Base-by-base conservation (phyloP, 2,888 invertebrate genomes). In the Spodoptera exigua region DNA sequence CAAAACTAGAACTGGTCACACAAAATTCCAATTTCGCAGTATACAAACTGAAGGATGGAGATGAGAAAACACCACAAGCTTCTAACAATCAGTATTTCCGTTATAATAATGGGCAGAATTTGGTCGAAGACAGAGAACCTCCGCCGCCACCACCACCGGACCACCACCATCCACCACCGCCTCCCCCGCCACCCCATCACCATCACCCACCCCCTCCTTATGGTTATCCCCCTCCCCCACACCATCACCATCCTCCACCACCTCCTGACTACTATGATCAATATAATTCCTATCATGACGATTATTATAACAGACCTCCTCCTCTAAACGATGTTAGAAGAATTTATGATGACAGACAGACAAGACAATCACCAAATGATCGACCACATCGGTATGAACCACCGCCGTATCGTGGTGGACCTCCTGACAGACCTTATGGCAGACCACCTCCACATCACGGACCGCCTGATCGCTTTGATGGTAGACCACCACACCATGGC, bases 291-390 rank as follows among this genome's bases (percentile, higher is more conserved):
- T 21, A 52, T 44, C 21, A 52, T 21, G 43, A 52, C 14, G 14
- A n/a, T 14, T 40, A 58, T 53, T 41, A 49, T 32, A 13, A 34
- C 4, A 39, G 53, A 43, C 70, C 36, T 59, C 44, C 62, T 14
- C 48, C 46, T 27, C 47, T 55, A 5, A 36, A 39, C 10, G 51
- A 48, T 0, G 18, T 44, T 18, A 21, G 18, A 45, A 45, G 4
- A 16, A 16, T 36, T 11, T 41, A 59, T 41, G 73, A 73, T 41
- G 69, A 73, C 11, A 52, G 65, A 52, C 72, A 40, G 35, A 60
- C 59, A 34, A 53, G 73, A 5, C 74, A 72, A 39, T 72, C 69
- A 27, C 17, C 53, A 27, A 18, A 65, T 45, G 17, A 56, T 2
- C 39, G 47, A 57, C 67, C 66, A 9, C 72, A 66, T 13, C 18